Evolutionary conservation across 2,113 vertebrate species (phyloP), one percentile per base, ranked within the genome.

Genomic region (Cheirogaleus medius): DNA sequence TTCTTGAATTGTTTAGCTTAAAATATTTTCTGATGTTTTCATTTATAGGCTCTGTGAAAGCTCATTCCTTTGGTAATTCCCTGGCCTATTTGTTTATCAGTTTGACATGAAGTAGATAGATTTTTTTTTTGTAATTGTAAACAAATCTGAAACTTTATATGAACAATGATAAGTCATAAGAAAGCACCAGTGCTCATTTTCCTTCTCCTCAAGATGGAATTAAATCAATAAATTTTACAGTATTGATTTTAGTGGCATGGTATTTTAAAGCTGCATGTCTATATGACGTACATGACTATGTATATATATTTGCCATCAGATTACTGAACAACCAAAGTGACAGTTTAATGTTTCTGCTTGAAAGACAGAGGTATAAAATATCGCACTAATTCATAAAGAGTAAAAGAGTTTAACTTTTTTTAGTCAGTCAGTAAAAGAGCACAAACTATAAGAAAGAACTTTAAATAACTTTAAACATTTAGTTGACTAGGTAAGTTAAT

Each of bases 181-280:
- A 49, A 77, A 98, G 69, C 74, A 44, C 12, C 78, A 76, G 85
- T 77, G 34, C 52, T 97, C 42, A 80, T 77, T 97, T 96, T 91
- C 25, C 29, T 95, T 94, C 73, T 94, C 23, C 39, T 97, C 82
- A 83, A 76, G 85, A 88, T 64, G 82, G 95, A 98, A 98, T 98
- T 98, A 97, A 98, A 97, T 97, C 95, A 98, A 93, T 98, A 98
- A 95, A 97, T 97, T 96, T 97, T 84, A 37, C 18, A 71, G 83
- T 94, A 73, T 78, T 91, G 92, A 96, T 98, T 90, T 95, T 95
- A 97, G 90, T 34, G 52, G 94, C 74, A 91, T 92, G 87, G 0
- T 60, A 86, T 87, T 96, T 94, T 97, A 97, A 97, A 34, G 86
- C 20, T 90, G 39, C n/a, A 56, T 94, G 90, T 94, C 44, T 78